phyloP scores from a whole-genome alignment of 1,140 invertebrate genomes.

The Drosophila dunni region DNA sequence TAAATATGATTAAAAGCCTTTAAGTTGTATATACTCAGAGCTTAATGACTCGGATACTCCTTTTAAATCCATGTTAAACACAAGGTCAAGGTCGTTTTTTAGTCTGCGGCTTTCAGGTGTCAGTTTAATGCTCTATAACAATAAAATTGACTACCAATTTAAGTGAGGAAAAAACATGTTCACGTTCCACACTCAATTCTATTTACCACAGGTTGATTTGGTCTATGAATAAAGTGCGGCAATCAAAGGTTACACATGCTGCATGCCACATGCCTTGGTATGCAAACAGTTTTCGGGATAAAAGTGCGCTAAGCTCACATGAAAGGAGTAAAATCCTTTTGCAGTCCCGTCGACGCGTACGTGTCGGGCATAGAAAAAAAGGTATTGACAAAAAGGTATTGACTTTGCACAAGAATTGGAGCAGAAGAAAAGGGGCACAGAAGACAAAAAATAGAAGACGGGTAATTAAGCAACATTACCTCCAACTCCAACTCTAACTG shows the following conservation, averaged over 20 bases:
- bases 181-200: conserved; percentile 64
- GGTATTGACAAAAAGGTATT: background rate
- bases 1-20: too few relatives aligned
- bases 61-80: too few relatives aligned
- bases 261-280: conserved; percentile 21
- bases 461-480: conserved; percentile 62
- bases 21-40: too few relatives aligned
- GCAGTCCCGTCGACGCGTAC: conserved; percentile 48
- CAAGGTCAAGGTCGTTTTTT: too few relatives aligned
- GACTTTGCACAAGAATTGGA: background rate
- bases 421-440: background rate
- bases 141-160: conserved; percentile 5
- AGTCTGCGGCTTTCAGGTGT: too few relatives aligned
- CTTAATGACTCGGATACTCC: too few relatives aligned
- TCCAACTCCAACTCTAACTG: conserved; percentile 23
- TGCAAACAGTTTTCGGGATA: conserved; percentile 45
- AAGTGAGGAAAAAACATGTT: conserved; percentile 21
- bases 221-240: conserved; percentile 64
- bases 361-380: conserved; percentile 59
- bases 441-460: conserved; percentile 22
- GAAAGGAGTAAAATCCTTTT: conserved; percentile 70
- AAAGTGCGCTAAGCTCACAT: conserved; percentile 42
- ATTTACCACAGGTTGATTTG: conserved; percentile 60
- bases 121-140: background rate
- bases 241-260: conserved; percentile 62